Base-by-base conservation (phyloP, 1,140 invertebrate species). In the Magallana gigas region DNA sequence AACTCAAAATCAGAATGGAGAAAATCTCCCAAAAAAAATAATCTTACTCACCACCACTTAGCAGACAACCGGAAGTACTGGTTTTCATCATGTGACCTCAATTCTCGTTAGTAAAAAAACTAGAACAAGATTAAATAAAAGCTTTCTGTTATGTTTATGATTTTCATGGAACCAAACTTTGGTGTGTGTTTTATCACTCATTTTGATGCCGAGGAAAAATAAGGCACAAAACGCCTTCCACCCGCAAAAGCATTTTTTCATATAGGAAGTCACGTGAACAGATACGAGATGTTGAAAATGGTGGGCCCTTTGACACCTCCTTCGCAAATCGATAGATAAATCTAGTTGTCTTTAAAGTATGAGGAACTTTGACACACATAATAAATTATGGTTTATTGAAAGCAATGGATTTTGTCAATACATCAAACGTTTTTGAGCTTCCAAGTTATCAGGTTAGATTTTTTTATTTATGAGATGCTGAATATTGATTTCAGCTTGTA, bases 201-300 rank as follows among this genome's bases (percentile, higher is more conserved):
- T 4, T 48, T 48, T 48, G 36, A 48, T 48, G 5, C 2, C 36
- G 36, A 48, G 36, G 36, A 48, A 48, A 48, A 48, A 48, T 48
- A 5, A 48, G 3, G 36, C 36, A 48, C 36, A 48, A 48, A 48
- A 48, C 36, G 36, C 2, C 36, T 48, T 0, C 5, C 36, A 48
- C 36, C 36, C 36, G 5, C 36, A 48, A 48, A 48, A 48, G 36
- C 36, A 48, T 48, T 48, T 48, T 23, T 48, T 48, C 36, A 2
- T 5, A 48, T 48, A 48, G 36, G 36, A 48, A 48, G 64, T 84
- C 86, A 87, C 83, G 80, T 87, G 86, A 80, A 60, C 48, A 58
- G 5, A 5, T 29, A 18, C 82, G 86, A 87, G 86, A 87, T 29
- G 14, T 87, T 84, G 18, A 87, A 87, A 84, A 87, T 87, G 86